Evolutionary conservation across 2,113 vertebrate species (phyloP), one percentile per base, ranked within the genome.

Genomic region (Oreochromis niloticus): DNA sequence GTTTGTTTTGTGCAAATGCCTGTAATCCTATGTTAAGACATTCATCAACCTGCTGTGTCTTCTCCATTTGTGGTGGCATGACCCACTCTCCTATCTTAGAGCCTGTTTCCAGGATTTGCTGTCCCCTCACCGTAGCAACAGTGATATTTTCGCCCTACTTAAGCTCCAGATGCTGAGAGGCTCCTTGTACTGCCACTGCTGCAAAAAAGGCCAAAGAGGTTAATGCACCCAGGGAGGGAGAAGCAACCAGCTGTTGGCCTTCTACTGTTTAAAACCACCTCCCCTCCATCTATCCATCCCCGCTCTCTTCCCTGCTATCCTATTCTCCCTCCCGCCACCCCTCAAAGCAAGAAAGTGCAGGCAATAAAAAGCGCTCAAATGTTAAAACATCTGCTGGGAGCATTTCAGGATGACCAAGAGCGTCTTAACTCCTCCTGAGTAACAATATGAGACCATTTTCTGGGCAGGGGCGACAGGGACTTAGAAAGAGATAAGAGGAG

Each of bases 401-500:
- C 87, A 61, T 94, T 93, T 94, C 87, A 90, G 85, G 82, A 91
- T 22, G n/a, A 90, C 94, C 89, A 88, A 94, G 91, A 95, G 93
- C 87, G 71, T 96, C 95, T 96, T 96, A 96, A 95, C 94, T 95
- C 92, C 91, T 95, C 91, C 89, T 85, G 88, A 90, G 94, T 92
- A 90, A 95, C 95, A 95, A 94, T 93, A 85, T 87, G 81, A 89
- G 86, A 91, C 88, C 91, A 90, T 95, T 95, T 92, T 94, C 93
- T 94, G 91, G 36, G 83, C 84, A 87, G 85, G 73, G 82, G 84
- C 56, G 57, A 89, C 85, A 19, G 90, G 94, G 95, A 96, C 95
- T 96, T 95, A 96, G 88, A 84, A 88, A 66, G 91, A 93, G 95
- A 96, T 96, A 96, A 96, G 95, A 96, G 94, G 92, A 95, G 94